Conservation (phyloP, 2,888 invertebrate species). For the Meloe dianella region DNA sequence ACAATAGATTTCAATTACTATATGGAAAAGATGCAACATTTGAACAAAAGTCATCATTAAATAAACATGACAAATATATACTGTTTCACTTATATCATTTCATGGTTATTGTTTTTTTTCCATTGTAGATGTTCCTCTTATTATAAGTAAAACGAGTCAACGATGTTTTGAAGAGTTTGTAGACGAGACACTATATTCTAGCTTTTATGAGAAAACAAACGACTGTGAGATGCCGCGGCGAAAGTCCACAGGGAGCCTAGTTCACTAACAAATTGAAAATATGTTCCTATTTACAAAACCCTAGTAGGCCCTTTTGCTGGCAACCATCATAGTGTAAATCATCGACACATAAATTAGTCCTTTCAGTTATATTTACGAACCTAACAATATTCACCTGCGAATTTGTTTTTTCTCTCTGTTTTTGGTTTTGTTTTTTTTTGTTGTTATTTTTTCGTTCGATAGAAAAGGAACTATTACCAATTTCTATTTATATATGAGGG, state of each 20-base stretch:
- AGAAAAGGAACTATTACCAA: background rate
- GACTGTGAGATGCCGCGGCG: slow-evolving; percentile 25
- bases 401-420: background rate
- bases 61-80: too few species aligned
- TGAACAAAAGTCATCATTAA: background rate
- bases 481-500: background rate
- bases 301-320: slow-evolving; percentile 26
- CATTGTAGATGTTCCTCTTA: background rate
- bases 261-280: slow-evolving; percentile 41
- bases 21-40: background rate
- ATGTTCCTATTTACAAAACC: slow-evolving; percentile 38
- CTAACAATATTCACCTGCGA: background rate
- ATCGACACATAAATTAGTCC: slow-evolving; percentile 24
- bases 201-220: slow-evolving; percentile 37
- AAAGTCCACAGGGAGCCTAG: slow-evolving; percentile 36
- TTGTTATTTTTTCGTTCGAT: background rate
- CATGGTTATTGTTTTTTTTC: background rate
- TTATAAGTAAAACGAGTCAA: slow-evolving; percentile 27
- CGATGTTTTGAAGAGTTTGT: slow-evolving; percentile 20
- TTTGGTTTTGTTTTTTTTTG: background rate
- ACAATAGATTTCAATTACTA: background rate
- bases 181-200: slow-evolving; percentile 31
- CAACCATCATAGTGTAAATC: slow-evolving; percentile 24
- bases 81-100: background rate
- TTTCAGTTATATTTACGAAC: background rate